phyloP scores from a whole-genome alignment of 2,888 invertebrate species.

The Perdita meconis region DNA sequence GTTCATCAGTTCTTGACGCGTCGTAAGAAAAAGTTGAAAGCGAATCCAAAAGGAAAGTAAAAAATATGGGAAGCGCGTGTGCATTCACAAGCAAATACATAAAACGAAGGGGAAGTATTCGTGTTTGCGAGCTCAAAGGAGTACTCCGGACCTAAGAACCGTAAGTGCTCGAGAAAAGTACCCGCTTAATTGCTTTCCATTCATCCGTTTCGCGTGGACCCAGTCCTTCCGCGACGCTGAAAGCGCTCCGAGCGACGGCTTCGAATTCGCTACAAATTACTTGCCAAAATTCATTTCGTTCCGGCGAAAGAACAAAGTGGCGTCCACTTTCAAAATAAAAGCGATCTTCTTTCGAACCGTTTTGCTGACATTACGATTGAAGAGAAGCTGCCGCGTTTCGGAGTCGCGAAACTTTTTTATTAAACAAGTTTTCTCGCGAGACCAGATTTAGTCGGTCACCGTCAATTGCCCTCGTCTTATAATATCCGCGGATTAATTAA shows the following conservation, averaged over 20 bases:
- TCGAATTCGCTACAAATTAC: constrained; percentile 27
- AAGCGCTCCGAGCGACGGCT: neutral
- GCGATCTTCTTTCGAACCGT: neutral
- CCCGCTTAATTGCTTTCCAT: constrained; percentile 65
- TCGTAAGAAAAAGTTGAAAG: neutral
- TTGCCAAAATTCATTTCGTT: constrained; percentile 35
- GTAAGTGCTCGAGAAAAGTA: constrained; percentile 57
- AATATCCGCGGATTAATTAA: constrained; percentile 28
- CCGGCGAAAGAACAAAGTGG: neutral
- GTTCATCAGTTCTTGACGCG: neutral
- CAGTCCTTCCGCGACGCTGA: neutral
- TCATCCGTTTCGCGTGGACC: constrained; percentile 45
- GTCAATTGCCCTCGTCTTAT: neutral
- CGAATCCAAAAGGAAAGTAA: neutral
- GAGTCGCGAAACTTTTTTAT: constrained; percentile 47
- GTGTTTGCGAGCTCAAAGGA: constrained; percentile 23
- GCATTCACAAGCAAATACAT: constrained; percentile 28
- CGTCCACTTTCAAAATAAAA: neutral
- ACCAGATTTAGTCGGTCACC: neutral
- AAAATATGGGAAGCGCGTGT: constrained; percentile 4
- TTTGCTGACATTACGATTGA: neutral
- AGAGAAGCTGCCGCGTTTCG: too few relatives aligned
- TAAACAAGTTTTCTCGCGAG: constrained; percentile 37
- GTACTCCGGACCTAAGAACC: constrained; percentile 30
- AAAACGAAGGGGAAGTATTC: neutral